Evolutionary conservation across 2,113 vertebrate species (phyloP).

Genomic region (Hemibagrus wyckioides): DNA sequence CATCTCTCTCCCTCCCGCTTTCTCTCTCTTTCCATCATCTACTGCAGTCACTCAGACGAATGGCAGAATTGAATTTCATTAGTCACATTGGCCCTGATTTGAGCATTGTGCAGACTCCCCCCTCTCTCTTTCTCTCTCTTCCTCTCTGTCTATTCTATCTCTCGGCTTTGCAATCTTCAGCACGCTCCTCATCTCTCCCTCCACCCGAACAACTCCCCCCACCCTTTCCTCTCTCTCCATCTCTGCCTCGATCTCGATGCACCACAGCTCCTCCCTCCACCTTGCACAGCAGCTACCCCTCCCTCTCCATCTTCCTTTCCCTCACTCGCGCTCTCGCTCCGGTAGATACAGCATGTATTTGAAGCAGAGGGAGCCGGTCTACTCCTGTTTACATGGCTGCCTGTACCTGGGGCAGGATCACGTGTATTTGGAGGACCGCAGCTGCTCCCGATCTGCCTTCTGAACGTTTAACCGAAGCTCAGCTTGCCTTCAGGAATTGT

Average conservation of each 20-base stretch:
- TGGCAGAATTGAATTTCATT: constrained; percentile 52
- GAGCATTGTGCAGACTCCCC: constrained; percentile 44
- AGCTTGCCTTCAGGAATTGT: constrained; percentile 52
- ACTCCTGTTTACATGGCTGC: constrained; percentile 76
- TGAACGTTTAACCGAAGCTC: constrained; percentile 43
- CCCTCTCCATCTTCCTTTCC: constrained; percentile 51
- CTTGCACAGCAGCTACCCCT: constrained; percentile 56
- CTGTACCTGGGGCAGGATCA: constrained; percentile 70
- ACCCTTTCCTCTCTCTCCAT: constrained; percentile 62
- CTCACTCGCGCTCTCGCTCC: constrained; percentile 61
- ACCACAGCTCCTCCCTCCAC: constrained; percentile 57
- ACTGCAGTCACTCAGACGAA: constrained; percentile 43
- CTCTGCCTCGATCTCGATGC: constrained; percentile 50
- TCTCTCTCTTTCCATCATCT: constrained; percentile 11
- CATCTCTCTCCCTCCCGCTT: not conserved
- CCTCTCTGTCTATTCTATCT: constrained; percentile 25
- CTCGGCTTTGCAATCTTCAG: constrained; percentile 53
- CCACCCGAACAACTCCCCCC: not conserved
- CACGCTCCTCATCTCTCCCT: constrained; percentile 16
- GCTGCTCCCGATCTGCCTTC: constrained; percentile 61
- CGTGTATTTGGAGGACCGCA: constrained; percentile 67
- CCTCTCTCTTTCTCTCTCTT: constrained; percentile 23
- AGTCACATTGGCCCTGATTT: constrained; percentile 53
- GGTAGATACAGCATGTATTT: constrained; percentile 77
- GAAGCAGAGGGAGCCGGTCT: constrained; percentile 69